phyloP scores from a whole-genome alignment of 2,113 vertebrate genomes.

The Thinocorus orbignyianus region DNA sequence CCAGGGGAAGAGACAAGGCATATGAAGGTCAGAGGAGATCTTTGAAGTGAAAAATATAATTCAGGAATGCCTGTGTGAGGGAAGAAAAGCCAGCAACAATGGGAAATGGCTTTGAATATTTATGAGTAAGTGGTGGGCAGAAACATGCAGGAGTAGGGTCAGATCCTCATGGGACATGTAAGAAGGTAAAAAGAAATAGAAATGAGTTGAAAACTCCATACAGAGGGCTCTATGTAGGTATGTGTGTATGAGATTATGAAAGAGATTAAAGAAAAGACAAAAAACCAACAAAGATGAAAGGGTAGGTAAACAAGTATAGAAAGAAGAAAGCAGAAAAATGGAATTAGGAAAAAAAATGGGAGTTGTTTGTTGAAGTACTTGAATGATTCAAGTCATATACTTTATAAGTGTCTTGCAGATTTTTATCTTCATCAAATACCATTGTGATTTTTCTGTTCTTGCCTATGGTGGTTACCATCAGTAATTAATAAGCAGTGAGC shows the following conservation, averaged over 20 bases:
- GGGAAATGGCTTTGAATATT: slow-evolving; percentile 11
- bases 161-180: background rate
- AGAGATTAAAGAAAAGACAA: background rate
- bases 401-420: background rate
- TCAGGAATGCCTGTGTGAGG: background rate
- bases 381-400: background rate
- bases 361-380: background rate
- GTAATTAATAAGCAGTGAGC: background rate
- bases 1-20: background rate
- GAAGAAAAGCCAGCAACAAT: background rate
- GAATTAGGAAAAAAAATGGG: background rate
- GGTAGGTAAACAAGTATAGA: background rate
- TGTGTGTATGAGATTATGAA: background rate
- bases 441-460: background rate
- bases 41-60: background rate
- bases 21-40: background rate
- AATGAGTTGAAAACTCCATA: background rate
- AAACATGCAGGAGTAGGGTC: background rate
- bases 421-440: background rate
- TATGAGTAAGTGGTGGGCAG: background rate
- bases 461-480: background rate
- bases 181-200: background rate
- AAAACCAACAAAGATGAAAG: background rate
- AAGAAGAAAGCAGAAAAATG: background rate
- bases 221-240: background rate